These are phyloP conservation scores for Crotophaga sulcirostris DNA, from an alignment of 2,113 vertebrate species.

Conservation along the genomic window DNA sequence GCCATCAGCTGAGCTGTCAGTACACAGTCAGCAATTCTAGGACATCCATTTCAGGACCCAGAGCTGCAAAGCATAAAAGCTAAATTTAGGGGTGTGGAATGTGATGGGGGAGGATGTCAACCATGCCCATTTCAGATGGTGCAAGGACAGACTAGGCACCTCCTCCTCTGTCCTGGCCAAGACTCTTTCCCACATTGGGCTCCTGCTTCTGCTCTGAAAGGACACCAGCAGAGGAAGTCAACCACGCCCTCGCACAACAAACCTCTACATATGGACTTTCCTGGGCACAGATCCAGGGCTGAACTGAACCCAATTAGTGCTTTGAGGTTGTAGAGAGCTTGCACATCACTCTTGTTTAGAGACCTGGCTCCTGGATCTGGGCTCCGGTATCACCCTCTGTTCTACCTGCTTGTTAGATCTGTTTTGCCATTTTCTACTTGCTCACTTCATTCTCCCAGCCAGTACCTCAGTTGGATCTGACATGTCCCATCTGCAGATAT, in stretches of 20 bases:
- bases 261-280: not conserved
- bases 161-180: not conserved
- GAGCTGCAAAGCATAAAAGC: not conserved
- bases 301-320: not conserved
- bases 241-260: not conserved
- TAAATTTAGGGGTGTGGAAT: not conserved
- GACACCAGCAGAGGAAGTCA: not conserved
- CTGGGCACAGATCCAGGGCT: not conserved
- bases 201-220: not conserved
- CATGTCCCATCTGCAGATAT: not conserved
- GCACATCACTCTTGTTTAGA: not conserved
- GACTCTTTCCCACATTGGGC: not conserved
- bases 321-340: not conserved
- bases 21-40: conserved; percentile 25
- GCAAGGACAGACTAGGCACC: not conserved
- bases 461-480: not conserved
- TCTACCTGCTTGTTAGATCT: not conserved
- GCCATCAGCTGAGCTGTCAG: conserved; percentile 43
- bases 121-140: not conserved
- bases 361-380: not conserved
- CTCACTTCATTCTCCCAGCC: not conserved
- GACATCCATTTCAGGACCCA: conserved; percentile 5
- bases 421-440: not conserved
- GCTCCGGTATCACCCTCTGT: not conserved
- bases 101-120: not conserved